phyloP scores from a whole-genome alignment of 2,888 invertebrate species.

The Netelia virgata region DNA sequence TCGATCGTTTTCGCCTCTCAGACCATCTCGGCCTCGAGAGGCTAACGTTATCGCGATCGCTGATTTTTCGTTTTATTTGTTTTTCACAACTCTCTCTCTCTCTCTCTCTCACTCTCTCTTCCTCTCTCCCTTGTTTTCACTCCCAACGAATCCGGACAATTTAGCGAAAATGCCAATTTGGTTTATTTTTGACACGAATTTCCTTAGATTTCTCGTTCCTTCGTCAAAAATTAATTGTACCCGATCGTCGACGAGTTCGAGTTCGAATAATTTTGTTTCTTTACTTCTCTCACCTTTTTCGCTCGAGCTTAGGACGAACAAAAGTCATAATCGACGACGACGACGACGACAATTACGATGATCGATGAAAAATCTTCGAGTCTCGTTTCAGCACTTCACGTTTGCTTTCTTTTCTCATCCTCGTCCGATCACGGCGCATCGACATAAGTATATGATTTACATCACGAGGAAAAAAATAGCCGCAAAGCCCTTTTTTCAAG shows the following conservation, averaged over 20 bases:
- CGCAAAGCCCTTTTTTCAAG: slow-evolving; percentile 13
- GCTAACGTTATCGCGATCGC: not conserved
- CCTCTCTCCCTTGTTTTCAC: slow-evolving; percentile 12
- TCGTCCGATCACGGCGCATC: slow-evolving; percentile 29
- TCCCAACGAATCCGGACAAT: not conserved
- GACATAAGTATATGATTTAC: slow-evolving; percentile 17
- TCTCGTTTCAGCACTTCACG: not conserved
- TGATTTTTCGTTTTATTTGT: slow-evolving; percentile 1
- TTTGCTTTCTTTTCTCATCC: slow-evolving; percentile 54
- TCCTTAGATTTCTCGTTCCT: not conserved
- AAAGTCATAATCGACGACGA: not conserved
- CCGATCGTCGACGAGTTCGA: too few relatives aligned
- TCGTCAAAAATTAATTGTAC: too few relatives aligned
- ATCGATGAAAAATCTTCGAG: slow-evolving; percentile 40
- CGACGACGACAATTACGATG: not conserved
- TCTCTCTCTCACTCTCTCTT: slow-evolving; percentile 21
- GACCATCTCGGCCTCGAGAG: slow-evolving; percentile 7
- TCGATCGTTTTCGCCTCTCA: not conserved
- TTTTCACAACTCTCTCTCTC: slow-evolving; percentile 16
- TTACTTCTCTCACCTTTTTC: not conserved
- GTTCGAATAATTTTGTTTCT: not conserved
- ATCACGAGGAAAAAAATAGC: slow-evolving; percentile 46
- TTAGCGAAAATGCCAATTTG: not conserved
- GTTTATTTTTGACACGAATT: not conserved
- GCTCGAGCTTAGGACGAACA: not conserved